A percentile compares a stretch with the other conserved stretches of the same genome.
phyloP scores from a whole-genome alignment of 2,888 invertebrate genomes.

The Himalopsyche anomala region DNA sequence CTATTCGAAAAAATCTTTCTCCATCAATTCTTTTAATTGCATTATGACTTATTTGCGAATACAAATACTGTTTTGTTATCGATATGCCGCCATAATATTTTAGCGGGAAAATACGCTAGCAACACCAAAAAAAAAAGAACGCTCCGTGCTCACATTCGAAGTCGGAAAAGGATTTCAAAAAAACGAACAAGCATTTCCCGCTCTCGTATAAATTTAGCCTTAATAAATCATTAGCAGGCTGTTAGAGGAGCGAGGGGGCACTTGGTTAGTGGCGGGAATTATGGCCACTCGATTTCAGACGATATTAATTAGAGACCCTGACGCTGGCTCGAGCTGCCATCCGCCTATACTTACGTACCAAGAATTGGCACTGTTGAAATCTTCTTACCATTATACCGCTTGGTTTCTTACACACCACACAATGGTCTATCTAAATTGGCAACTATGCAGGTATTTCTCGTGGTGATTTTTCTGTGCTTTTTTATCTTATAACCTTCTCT shows the following conservation, averaged over 20 bases:
- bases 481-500: too few relatives aligned
- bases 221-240: slow-evolving; percentile 50
- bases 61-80: too few relatives aligned
- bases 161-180: slow-evolving; percentile 41
- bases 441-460: too few relatives aligned
- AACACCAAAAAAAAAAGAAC: background rate
- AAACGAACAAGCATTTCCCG: slow-evolving; percentile 32
- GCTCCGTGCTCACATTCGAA: background rate
- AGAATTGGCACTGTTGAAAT: slow-evolving; percentile 11
- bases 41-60: too few relatives aligned
- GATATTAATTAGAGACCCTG: slow-evolving; percentile 46
- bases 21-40: too few relatives aligned
- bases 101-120: too few relatives aligned
- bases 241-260: slow-evolving; percentile 18
- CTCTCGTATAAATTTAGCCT: slow-evolving; percentile 43
- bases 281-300: slow-evolving; percentile 50
- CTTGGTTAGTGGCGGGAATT: slow-evolving; percentile 39
- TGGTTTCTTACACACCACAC: background rate
- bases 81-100: too few relatives aligned
- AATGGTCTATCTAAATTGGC: background rate
- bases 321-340: background rate
- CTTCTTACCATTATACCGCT: background rate
- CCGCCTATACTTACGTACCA: background rate
- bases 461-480: too few relatives aligned
- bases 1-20: too few relatives aligned